phyloP scores from a whole-genome alignment of 2,888 invertebrate genomes.

The Meiosimyza platycephala region DNA sequence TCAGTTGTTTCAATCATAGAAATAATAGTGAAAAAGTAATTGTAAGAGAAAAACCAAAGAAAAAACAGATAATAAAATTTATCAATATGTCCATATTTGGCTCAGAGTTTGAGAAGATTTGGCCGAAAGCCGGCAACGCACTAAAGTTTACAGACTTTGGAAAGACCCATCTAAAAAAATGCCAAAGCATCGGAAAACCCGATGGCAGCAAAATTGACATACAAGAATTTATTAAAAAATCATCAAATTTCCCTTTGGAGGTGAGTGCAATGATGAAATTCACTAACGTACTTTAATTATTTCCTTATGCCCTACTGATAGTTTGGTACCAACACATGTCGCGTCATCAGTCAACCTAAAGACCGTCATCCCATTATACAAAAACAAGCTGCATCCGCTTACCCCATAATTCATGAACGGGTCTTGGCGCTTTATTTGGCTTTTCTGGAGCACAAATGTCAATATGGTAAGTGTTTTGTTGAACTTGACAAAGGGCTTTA shows the following conservation, averaged over 20 bases:
- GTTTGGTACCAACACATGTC: constrained; percentile 64
- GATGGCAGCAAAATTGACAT: constrained; percentile 45
- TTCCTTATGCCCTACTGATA: constrained; percentile 37
- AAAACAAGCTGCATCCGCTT: constrained; percentile 70
- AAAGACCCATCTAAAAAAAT: constrained; percentile 49
- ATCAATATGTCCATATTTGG: constrained; percentile 56
- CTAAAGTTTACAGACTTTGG: constrained; percentile 50
- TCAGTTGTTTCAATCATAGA: neutral
- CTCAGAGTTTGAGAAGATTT: constrained; percentile 52
- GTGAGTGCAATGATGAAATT: constrained; percentile 43
- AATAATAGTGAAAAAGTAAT: constrained; percentile 1
- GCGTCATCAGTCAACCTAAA: constrained; percentile 56
- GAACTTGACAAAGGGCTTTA: too few relatives aligned
- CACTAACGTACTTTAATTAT: neutral
- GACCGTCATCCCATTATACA: constrained; percentile 53
- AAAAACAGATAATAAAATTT: constrained; percentile 14
- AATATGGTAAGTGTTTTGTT: constrained; percentile 54
- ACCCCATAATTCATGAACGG: constrained; percentile 77
- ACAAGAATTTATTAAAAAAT: constrained; percentile 49
- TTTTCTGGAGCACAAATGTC: constrained; percentile 74
- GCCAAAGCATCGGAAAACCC: constrained; percentile 49
- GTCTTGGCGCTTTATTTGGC: constrained; percentile 73
- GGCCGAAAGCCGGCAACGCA: constrained; percentile 47
- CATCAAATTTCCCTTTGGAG: constrained; percentile 55
- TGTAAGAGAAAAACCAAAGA: constrained; percentile 1